phyloP scores from a whole-genome alignment of 2,797 vertebrate genomes.

The Stomatorhinus walkeri region DNA sequence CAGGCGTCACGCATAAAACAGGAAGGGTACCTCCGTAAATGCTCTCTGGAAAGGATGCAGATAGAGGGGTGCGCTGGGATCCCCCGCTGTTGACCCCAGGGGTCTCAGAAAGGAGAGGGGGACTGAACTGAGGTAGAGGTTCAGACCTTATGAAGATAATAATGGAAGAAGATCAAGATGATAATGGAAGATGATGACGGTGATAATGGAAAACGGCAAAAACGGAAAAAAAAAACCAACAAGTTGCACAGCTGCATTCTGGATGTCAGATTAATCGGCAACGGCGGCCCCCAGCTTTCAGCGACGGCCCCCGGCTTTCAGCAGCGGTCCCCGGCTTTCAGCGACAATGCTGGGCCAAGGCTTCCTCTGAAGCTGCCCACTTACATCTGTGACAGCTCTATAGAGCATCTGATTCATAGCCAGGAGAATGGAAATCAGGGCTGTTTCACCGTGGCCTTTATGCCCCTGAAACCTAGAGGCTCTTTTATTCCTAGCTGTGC shows the following conservation, averaged over 20 bases:
- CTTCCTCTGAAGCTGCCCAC: conserved; percentile 52
- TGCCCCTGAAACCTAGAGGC: conserved; percentile 55
- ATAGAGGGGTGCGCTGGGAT: neutral
- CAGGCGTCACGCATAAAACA: neutral
- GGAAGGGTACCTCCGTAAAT: neutral
- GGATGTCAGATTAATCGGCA: conserved; percentile 50
- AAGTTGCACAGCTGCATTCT: conserved; percentile 48
- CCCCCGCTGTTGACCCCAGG: neutral
- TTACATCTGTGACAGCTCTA: conserved; percentile 55
- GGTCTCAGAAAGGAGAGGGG: conserved; percentile 33
- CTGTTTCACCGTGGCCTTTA: conserved; percentile 57
- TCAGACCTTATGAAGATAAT: conserved; percentile 39
- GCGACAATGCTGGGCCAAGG: conserved; percentile 51
- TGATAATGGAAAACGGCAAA: neutral
- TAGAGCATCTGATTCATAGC: conserved; percentile 48
- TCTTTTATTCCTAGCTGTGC: conserved; percentile 50
- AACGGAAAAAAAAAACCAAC: conserved; percentile 35
- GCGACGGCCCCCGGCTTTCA: conserved; percentile 30
- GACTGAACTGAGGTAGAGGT: conserved; percentile 11
- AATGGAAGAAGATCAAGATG: conserved; percentile 27
- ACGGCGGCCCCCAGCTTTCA: conserved; percentile 51
- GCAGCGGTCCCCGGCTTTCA: conserved; percentile 57
- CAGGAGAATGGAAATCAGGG: conserved; percentile 59
- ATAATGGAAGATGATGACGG: conserved; percentile 28
- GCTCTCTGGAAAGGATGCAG: neutral